Percentiles rank a stretch among this genome's conserved stretches.
Conservation (phyloP, 2,113 vertebrate genomes). For the Felis catus region F.catus_Fca126_mat1.0 CM031412.1:174164001-174164500, state of each 20-base stretch:
- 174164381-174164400: background rate
- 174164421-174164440: background rate
- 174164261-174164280: background rate
- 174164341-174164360: background rate
- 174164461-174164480: background rate
- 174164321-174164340: too few species aligned
- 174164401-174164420: background rate
- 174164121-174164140: background rate
- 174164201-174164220: background rate
- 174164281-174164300: background rate
- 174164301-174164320: background rate
- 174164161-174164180: background rate
- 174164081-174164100: rapidly evolving
- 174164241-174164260: background rate
- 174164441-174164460: background rate
- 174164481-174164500: slow-evolving; percentile 28
- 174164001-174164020: background rate
- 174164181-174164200: background rate
- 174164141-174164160: background rate
- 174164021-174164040: background rate
- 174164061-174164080: too few species aligned
- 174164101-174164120: rapidly evolving
- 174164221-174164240: background rate
- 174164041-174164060: background rate
- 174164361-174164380: too few species aligned